These are phyloP conservation scores for Mantis religiosa DNA, from an alignment of 2,888 invertebrate species.

Conservation along the genomic window DNA sequence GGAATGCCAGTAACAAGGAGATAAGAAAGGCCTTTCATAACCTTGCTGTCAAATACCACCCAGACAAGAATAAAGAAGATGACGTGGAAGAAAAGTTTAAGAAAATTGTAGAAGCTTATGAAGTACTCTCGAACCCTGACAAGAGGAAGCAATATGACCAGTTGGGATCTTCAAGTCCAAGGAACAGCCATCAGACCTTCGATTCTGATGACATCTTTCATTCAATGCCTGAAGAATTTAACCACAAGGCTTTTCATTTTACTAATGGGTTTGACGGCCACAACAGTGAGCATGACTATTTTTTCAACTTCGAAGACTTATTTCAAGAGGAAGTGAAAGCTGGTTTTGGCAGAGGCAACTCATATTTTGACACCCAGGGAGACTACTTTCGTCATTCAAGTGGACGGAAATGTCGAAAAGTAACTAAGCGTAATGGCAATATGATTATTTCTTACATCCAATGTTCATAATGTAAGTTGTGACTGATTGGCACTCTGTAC, in stretches of 20 bases:
- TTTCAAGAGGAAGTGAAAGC: conserved; percentile 30
- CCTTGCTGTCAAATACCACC: conserved; percentile 50
- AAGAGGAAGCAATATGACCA: conserved; percentile 32
- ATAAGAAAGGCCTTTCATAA: conserved; percentile 51
- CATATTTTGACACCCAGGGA: too few species aligned
- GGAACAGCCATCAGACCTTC: conserved; percentile 25
- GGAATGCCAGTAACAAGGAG: conserved; percentile 44
- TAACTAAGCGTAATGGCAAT: too few species aligned
- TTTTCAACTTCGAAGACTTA: conserved; percentile 32
- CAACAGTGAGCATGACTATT: conserved; percentile 12
- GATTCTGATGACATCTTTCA: conserved; percentile 34
- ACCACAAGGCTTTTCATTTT: conserved; percentile 27
- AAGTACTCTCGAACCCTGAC: conserved; percentile 30
- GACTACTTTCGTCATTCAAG: too few species aligned
- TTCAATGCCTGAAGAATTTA: conserved; percentile 30
- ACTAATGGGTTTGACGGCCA: conserved; percentile 1
- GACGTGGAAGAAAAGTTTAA: conserved; percentile 49
- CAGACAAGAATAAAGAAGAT: conserved; percentile 49
- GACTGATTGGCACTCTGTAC: too few species aligned
- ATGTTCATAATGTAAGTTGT: too few species aligned
- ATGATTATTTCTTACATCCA: too few species aligned
- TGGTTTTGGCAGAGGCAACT: too few species aligned
- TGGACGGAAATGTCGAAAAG: too few species aligned
- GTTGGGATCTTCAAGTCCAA: conserved; percentile 27
- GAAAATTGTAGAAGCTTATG: conserved; percentile 47